Evolutionary conservation across 2,113 vertebrate species (phyloP).

Genomic region (Ctenodactylus gundi): DNA sequence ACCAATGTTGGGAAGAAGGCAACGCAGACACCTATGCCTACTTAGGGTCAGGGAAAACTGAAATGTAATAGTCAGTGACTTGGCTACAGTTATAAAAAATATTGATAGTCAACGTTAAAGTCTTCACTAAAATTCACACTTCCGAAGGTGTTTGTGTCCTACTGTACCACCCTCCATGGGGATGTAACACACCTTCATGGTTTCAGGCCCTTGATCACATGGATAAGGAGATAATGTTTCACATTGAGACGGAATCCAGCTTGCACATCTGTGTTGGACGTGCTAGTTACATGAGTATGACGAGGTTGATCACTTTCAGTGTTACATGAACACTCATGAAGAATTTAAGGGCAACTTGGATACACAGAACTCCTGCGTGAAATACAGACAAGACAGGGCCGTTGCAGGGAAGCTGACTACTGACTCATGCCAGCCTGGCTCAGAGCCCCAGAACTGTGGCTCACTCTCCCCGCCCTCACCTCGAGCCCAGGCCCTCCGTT

Average conservation of each 20-base stretch:
- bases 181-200: not conserved
- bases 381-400: not conserved
- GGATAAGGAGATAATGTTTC: not conserved
- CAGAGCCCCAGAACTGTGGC: no score
- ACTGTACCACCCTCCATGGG: not conserved
- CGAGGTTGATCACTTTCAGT: not conserved
- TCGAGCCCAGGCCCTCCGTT: not conserved
- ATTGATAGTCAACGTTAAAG: not conserved
- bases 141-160: not conserved
- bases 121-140: not conserved
- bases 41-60: not conserved
- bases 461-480: not conserved
- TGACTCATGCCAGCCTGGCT: not conserved
- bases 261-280: not conserved
- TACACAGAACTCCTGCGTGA: not conserved
- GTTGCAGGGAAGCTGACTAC: not conserved
- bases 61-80: not conserved
- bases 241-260: not conserved
- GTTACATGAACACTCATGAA: not conserved
- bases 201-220: not conserved
- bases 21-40: not conserved
- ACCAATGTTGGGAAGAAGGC: not conserved
- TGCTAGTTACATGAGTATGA: not conserved
- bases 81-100: not conserved
- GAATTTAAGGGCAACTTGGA: not conserved